Evolutionary conservation across 2,888 invertebrate genomes (phyloP), one percentile per base, ranked within the genome.

Genomic region (Drosophila quinaria): DNA sequence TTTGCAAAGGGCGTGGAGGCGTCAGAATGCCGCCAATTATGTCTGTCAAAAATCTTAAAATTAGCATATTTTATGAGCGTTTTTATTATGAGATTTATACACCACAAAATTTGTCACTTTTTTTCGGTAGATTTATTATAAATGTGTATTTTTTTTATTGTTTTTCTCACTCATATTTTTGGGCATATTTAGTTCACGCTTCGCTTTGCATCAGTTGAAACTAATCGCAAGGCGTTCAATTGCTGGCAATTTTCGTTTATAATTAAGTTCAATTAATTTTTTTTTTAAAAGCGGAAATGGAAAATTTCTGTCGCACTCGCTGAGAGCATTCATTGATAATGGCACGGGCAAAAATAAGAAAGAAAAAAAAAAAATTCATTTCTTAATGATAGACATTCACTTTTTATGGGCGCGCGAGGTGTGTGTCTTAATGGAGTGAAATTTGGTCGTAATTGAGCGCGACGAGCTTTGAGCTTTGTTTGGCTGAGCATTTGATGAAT

Each of bases 361-460:
- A 42, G 44, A 25, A 52, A 31, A 8, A 25, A 63, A 62, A 54
- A 56, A 52, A 42, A n/a, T n/a, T n/a, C 46, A 65, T 64, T 78
- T 73, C 85, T 80, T 88, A 89, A 85, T 89, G 83, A 89, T 80
- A 85, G 90, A 89, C 90, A 86, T 86, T 86, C 87, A 78, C 80
- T 86, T 89, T 84, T 87, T 75, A 78, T 75, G 86, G 65, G 63
- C 64, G 70, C 67, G 70, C 62, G 75, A 89, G 81, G 83, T 84
- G 83, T 84, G 81, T 78, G 85, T 73, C 70, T 89, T 89, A 84
- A 89, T 84, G 85, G 83, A 89, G 83, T 89, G 83, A 84, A 84
- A 84, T 84, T 87, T 55, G 87, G 69, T 66, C 56, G 79, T 87
- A 89, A 84, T 84, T 84, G 85, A 87, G 79, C 87, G 85, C 64